A percentile compares a stretch with the other conserved stretches of the same genome.
phyloP scores from a whole-genome alignment of 2,888 invertebrate genomes.

The Apoda limacodes region DNA sequence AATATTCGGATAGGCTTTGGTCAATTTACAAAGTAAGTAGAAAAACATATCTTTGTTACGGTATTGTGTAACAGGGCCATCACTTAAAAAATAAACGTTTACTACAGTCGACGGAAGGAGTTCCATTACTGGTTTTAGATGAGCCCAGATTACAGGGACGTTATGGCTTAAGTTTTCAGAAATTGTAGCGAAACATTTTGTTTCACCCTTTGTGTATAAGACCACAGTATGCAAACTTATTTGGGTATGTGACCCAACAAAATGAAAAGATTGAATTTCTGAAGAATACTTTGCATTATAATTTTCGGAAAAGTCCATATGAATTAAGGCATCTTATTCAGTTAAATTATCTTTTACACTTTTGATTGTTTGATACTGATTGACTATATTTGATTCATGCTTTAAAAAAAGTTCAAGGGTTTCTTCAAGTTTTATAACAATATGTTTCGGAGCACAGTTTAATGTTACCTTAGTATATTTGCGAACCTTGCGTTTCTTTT shows the following conservation, averaged over 20 bases:
- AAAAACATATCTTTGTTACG: constrained; percentile 21
- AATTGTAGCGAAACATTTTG: no score
- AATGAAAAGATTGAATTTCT: constrained; percentile 13
- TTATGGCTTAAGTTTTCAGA: no score
- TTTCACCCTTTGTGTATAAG: constrained; percentile 16
- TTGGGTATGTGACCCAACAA: constrained; percentile 12
- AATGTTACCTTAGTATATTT: no score
- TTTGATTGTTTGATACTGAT: no score
- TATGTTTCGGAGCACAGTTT: no score
- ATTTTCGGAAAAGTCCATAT: constrained; percentile 13
- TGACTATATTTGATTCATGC: no score
- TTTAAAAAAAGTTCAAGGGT: no score
- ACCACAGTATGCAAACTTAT: constrained; percentile 18
- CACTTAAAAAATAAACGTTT: constrained; percentile 19
- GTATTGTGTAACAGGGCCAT: constrained; percentile 21
- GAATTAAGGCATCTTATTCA: constrained; percentile 10
- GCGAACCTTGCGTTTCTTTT: constrained; percentile 9
- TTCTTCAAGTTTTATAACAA: constrained; percentile 14
- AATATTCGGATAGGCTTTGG: constrained; percentile 15
- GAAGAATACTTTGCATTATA: constrained; percentile 9
- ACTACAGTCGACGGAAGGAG: constrained; percentile 13
- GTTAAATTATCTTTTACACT: no score
- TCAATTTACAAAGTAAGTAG: no score
- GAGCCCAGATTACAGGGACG: constrained; percentile 20
- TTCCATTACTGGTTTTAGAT: constrained; percentile 17